phyloP scores from a whole-genome alignment of 2,797 vertebrate genomes.

The Phalanger gymnotis region DNA sequence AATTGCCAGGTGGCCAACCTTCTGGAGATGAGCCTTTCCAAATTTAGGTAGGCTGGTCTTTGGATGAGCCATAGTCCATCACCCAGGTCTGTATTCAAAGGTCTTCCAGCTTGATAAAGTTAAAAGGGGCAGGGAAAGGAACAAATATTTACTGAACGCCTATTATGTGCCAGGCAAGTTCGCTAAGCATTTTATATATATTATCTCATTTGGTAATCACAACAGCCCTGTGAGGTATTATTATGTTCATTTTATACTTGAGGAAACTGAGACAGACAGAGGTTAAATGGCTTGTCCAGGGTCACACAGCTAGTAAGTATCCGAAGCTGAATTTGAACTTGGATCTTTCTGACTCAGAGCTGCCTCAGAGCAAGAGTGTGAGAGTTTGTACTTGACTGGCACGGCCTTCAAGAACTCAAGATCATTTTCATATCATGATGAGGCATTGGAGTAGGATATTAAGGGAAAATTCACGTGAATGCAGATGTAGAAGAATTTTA shows the following conservation, averaged over 20 bases:
- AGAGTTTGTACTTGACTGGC: not conserved
- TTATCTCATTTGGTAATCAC: not conserved
- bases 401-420: not conserved
- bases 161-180: not conserved
- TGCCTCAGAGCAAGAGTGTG: not conserved
- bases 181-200: not conserved
- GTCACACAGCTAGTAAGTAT: not conserved
- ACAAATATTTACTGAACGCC: not conserved
- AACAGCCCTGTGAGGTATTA: not conserved
- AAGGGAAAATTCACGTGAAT: not conserved
- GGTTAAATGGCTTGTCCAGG: not conserved
- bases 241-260: not conserved
- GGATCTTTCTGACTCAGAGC: not conserved
- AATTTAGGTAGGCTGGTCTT: not conserved
- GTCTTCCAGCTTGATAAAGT: not conserved
- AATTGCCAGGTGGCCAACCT: not conserved
- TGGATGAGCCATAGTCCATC: not conserved
- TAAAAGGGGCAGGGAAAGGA: not conserved
- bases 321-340: not conserved
- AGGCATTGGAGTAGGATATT: not conserved
- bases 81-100: not conserved
- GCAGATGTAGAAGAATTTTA: not conserved
- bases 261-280: not conserved
- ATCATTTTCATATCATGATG: not conserved
- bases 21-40: not conserved